Evolutionary conservation across 2,113 vertebrate species (phyloP).

Genomic region (Thryonomys swinderianus): DNA sequence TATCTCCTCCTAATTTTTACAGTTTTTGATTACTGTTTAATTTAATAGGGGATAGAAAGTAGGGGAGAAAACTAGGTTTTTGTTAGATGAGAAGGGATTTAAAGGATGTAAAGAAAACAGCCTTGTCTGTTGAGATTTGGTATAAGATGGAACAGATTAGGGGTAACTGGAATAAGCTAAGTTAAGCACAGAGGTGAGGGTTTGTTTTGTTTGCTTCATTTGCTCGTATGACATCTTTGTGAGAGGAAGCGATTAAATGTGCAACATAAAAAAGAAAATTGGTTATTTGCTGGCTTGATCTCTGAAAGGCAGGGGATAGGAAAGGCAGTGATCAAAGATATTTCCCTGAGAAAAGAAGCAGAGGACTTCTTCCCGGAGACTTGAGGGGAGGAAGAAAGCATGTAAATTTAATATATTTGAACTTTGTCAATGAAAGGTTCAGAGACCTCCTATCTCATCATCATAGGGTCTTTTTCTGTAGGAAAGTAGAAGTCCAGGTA

Average conservation of each 20-base stretch:
- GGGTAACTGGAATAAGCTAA: neutral
- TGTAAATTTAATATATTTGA: neutral
- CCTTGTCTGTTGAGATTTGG: neutral
- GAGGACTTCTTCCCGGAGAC: neutral
- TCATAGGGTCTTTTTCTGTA: neutral
- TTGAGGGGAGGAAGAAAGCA: neutral
- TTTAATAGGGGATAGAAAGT: neutral
- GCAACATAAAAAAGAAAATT: neutral
- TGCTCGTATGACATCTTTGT: neutral
- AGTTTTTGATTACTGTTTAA: neutral
- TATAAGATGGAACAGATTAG: neutral
- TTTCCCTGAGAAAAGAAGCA: neutral
- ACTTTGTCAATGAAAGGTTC: neutral
- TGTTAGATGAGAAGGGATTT: neutral
- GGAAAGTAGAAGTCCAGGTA: neutral
- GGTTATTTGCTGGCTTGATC: neutral
- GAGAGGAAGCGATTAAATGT: neutral
- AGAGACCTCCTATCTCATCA: neutral
- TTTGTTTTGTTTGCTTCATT: neutral
- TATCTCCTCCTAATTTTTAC: neutral
- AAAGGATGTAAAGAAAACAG: neutral
- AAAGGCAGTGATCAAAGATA: neutral
- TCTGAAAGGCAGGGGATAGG: neutral
- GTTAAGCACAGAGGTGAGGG: neutral
- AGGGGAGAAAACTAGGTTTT: neutral